Evolutionary conservation across 2,888 invertebrate genomes (phyloP), one percentile per base, ranked within the genome.

Genomic region (Athetis lepigone): DNA sequence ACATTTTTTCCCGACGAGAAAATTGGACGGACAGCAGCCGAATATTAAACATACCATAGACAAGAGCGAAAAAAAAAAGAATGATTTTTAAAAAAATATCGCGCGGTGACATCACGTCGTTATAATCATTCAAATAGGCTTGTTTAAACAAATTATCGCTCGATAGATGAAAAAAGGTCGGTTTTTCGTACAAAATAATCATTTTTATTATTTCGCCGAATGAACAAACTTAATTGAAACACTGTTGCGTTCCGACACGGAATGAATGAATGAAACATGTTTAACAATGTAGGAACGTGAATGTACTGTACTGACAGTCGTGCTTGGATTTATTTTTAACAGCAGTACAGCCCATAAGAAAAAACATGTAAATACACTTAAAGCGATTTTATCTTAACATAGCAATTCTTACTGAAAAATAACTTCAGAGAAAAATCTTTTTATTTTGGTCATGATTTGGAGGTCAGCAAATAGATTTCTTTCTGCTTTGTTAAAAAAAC

Each of bases 171-270:
- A 54, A 58, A 61, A 57, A 61, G 55, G 23, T 39, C 33, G 50
- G 52, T 42, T 65, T 54, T 70, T 56, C 50, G 23, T 39, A 23
- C 36, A 58, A 67, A 64, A 66, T 58, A 50, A 58, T 64, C 42
- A 60, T 68, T 74, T 76, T 74, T 77, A 70, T 81, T 73, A 72
- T 72, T 59, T 70, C 43, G 51, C 37, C 57, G 45, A 75, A 75
- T 70, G 60, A 70, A 64, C 69, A 71, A 46, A 27, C 42, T 61
- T 77, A 68, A 81, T 79, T 69, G 70, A 70, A 77, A 78, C 65
- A 64, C 62, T 57, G 65, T 70, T 75, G 64, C 67, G 66, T 65
- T 66, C 65, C 46, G 59, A 62, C 67, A 40, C 21, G 16, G 51
- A 70, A 51, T 45, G 49, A 70, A 52, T 63, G 52, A 50, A 68